These are phyloP conservation scores for Prietella phreatophila DNA, from an alignment of 2,113 vertebrate species.

Conservation along the genomic window DNA sequence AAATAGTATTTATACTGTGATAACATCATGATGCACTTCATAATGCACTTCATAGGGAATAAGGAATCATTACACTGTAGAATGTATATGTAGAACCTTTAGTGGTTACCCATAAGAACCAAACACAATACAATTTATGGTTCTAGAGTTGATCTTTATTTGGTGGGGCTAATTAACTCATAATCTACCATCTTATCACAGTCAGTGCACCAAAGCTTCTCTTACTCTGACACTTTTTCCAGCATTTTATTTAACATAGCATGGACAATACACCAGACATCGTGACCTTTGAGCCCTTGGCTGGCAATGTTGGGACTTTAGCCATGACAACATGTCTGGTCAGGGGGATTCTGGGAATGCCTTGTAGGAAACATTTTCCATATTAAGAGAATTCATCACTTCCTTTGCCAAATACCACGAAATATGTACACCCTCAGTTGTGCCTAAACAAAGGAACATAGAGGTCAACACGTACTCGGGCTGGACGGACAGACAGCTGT, in stretches of 20 bases:
- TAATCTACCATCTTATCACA: not conserved
- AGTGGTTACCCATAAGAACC: not conserved
- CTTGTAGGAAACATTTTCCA: slow-evolving; percentile 4
- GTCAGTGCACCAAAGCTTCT: not conserved
- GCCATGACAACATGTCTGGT: slow-evolving; percentile 44
- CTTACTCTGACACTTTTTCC: not conserved
- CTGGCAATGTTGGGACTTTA: slow-evolving; percentile 49
- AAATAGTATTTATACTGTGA: not conserved
- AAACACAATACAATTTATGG: not conserved
- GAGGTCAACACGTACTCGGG: not conserved
- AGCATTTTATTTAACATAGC: not conserved
- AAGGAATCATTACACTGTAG: not conserved
- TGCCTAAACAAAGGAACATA: not conserved
- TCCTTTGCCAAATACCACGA: not conserved
- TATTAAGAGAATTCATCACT: slow-evolving; percentile 45
- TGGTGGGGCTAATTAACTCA: not conserved
- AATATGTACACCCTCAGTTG: not conserved
- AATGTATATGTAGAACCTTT: not conserved
- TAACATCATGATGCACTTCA: not conserved
- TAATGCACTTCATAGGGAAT: not conserved
- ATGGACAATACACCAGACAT: no score
- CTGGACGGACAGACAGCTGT: not conserved
- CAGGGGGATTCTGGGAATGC: slow-evolving; percentile 57
- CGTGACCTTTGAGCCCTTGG: slow-evolving; percentile 42
- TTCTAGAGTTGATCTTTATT: not conserved